Percentiles rank a stretch among this genome's conserved stretches.
Evolutionary conservation across 2,113 vertebrate genomes (phyloP).

Genomic region (Numida meleagris): DNA sequence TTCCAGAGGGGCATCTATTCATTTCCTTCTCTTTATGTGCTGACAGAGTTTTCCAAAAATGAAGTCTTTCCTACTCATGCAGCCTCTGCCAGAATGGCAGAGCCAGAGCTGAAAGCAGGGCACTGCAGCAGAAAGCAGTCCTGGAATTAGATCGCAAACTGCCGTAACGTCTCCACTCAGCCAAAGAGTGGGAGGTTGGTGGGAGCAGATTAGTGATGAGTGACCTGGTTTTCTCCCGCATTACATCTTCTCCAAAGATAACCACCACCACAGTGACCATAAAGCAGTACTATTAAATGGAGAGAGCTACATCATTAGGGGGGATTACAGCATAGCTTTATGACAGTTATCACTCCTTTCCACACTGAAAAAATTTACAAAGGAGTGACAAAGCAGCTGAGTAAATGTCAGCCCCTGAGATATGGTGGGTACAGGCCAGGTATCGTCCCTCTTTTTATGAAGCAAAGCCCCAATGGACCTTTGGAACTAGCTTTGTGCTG

Average conservation of each 20-base stretch:
- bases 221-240: slow-evolving; percentile 36
- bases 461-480: fast-evolving
- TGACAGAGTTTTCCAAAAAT: background rate
- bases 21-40: background rate
- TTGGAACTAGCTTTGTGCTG: background rate
- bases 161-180: background rate
- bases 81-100: background rate
- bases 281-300: background rate
- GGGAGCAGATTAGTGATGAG: background rate
- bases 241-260: slow-evolving; percentile 8
- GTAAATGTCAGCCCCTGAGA: background rate
- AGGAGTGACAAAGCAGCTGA: background rate
- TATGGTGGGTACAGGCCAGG: background rate
- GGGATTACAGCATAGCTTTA: background rate
- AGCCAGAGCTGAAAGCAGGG: background rate
- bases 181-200: background rate
- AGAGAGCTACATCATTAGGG: background rate
- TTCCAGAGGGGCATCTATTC: background rate
- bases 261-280: background rate
- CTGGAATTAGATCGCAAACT: background rate
- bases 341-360: background rate
- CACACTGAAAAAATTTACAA: background rate
- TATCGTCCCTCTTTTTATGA: background rate
- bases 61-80: background rate
- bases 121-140: background rate